Base-by-base conservation (phyloP, 2,888 invertebrate species). In the Eubasilissa splendida region DNA sequence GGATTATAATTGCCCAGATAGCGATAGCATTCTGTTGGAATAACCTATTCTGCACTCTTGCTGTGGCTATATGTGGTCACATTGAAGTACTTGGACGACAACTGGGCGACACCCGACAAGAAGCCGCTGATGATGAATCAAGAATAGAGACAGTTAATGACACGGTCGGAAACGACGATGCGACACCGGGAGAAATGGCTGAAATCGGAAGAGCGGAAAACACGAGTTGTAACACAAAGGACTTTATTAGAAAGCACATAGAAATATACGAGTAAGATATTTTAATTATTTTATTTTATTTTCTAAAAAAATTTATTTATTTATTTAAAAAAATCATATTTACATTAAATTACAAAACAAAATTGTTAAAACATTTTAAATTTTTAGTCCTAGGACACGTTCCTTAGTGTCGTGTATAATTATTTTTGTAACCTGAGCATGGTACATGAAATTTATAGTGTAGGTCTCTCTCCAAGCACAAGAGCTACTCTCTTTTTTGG, bases 21-120 rank as follows among this genome's bases (percentile, higher is more conserved):
- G 53, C 76, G 4, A 54, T 80, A 76, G 83, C 83, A 14, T 75
- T 81, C 53, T 74, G 70, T 31, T 79, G 59, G 22, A 79, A 80
- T 63, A 80, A 79, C 52, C n/a, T 83, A 63, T 83, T 83, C 53
- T 83, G 80, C 63, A 52, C 79, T 14, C 73, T 83, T 14, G 80
- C 80, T 12, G 83, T 83, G 53, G 60, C 81, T 33, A 54, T 80
- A 2, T 79, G 79, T 58, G 80, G 80, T 11, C 83, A 83, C 52
- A 71, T 83, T 33, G 83, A 83, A 4, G 78, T 75, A 3, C 33
- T 83, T 22, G 74, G 65, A 53, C 8, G 42, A 9, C 50, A 73
- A 33, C 9, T 63, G 68, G 56, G 31, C 11, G 56, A 56, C 31
- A 22, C 33, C 3, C 11, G 9, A 58, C 31, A 10, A 4, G 33